Conservation (phyloP, 2,797 vertebrate species). For the Triplophysa bombifrons region DNA sequence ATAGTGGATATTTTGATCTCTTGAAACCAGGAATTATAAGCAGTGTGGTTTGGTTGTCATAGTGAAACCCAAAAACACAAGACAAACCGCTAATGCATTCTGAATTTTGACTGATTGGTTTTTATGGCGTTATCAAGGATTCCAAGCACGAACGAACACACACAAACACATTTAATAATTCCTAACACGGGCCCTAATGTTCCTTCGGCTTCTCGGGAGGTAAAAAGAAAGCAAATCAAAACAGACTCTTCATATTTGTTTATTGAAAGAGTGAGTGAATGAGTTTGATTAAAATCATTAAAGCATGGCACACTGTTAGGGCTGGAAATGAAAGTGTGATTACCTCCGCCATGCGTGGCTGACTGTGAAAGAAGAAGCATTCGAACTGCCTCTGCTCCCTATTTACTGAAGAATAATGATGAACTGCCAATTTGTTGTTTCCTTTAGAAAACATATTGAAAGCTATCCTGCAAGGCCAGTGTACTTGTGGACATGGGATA, state of each 20-base stretch:
- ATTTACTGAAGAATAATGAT: constrained; percentile 58
- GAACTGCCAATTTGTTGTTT: constrained; percentile 55
- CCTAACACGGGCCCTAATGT: constrained; percentile 35
- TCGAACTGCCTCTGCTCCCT: constrained; percentile 31
- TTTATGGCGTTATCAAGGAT: constrained; percentile 37
- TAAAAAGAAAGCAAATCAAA: constrained; percentile 50
- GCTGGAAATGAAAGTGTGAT: constrained; percentile 70
- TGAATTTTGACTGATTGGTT: constrained; percentile 26
- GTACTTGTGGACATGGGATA: constrained; percentile 12
- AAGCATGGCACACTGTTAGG: constrained; percentile 66
- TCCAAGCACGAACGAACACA: constrained; percentile 32
- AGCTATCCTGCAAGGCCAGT: constrained; percentile 22
- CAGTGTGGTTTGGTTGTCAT: neutral
- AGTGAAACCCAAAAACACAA: constrained; percentile 14
- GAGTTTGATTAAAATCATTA: constrained; percentile 72
- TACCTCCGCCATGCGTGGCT: constrained; percentile 66
- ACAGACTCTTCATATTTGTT: constrained; percentile 62
- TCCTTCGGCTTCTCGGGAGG: constrained; percentile 29
- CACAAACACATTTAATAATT: constrained; percentile 47
- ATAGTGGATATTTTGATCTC: neutral
- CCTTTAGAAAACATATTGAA: constrained; percentile 42
- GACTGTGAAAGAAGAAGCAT: constrained; percentile 54
- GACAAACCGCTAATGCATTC: constrained; percentile 33
- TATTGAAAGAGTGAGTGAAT: constrained; percentile 63
- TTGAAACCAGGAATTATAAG: constrained; percentile 5